These are phyloP conservation scores for Cuculus canorus DNA, from an alignment of 2,797 vertebrate species.

Conservation along the genomic window DNA sequence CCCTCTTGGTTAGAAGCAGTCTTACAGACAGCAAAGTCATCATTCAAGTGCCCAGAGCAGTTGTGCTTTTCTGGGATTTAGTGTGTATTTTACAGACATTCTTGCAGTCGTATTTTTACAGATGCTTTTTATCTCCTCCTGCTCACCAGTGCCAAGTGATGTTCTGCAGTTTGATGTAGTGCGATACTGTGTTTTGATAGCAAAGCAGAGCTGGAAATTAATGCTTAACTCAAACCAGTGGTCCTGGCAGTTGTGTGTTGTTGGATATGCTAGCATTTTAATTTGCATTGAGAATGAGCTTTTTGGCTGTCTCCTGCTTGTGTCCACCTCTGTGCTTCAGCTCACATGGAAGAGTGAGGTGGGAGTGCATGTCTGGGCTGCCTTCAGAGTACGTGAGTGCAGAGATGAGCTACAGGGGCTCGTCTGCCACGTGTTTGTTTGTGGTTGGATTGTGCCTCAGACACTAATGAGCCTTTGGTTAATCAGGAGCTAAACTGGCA, in stretches of 20 bases:
- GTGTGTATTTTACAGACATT: not conserved
- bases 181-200: constrained; percentile 15
- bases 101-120: not conserved
- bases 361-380: rapidly evolving
- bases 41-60: not conserved
- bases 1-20: not conserved
- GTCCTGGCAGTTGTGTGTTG: not conserved
- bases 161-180: not conserved
- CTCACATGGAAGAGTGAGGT: rapidly evolving
- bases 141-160: not conserved
- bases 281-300: not conserved
- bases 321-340: not conserved
- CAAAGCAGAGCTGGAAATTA: constrained; percentile 31
- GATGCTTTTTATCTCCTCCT: not conserved
- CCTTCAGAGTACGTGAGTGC: rapidly evolving
- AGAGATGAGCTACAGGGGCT: not conserved
- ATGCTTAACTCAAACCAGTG: not conserved
- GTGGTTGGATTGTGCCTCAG: not conserved
- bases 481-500: not conserved
- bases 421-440: not conserved
- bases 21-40: not conserved
- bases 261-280: not conserved
- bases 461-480: not conserved
- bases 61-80: constrained; percentile 1
- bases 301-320: not conserved